Base-by-base conservation (phyloP, 2,888 invertebrate genomes). In the Sepiola atlantica region DNA sequence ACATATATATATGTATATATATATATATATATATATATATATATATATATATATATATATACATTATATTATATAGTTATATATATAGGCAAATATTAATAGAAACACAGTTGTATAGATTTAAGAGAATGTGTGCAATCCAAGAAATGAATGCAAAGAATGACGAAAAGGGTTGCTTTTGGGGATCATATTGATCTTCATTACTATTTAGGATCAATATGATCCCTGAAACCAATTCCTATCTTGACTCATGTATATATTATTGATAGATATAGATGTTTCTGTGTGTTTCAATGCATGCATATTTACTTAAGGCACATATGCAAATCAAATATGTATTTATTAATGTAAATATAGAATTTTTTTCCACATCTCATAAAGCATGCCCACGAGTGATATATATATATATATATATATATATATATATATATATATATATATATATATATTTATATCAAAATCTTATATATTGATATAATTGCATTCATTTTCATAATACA, bases 401-500 rank as follows among this genome's bases (percentile, higher is more conserved):
- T 55, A 55, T 55, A 61, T 61, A 20, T 24, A 61, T 61, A 21
- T 61, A 20, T 24, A 4, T 61, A 61, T 61, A 61, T 24, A 61
- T 61, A 61, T 61, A 61, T 61, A 61, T 61, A 61, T 61, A 61
- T 61, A 61, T 61, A 61, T 61, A 61, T 61, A 61, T 61, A 61
- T 61, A 61, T 24, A 61, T 24, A 61, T 61, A 21, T 20, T 24
- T 24, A 61, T 3, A 28, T 4, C 21, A 57, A 57, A 12, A 55
- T 55, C 55, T n/a, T n/a, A n/a, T n/a, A n/a, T n/a, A n/a, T n/a
- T n/a, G n/a, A n/a, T n/a, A n/a, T n/a, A n/a, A n/a, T n/a, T n/a
- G n/a, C n/a, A n/a, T n/a, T n/a, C n/a, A n/a, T n/a, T n/a, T n/a
- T n/a, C n/a, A n/a, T n/a, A n/a, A n/a, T n/a, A n/a, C n/a, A n/a